Evolutionary conservation across 2,797 vertebrate species (phyloP), one percentile per base, ranked within the genome.

Genomic region (Jordanella pulchra): DNA sequence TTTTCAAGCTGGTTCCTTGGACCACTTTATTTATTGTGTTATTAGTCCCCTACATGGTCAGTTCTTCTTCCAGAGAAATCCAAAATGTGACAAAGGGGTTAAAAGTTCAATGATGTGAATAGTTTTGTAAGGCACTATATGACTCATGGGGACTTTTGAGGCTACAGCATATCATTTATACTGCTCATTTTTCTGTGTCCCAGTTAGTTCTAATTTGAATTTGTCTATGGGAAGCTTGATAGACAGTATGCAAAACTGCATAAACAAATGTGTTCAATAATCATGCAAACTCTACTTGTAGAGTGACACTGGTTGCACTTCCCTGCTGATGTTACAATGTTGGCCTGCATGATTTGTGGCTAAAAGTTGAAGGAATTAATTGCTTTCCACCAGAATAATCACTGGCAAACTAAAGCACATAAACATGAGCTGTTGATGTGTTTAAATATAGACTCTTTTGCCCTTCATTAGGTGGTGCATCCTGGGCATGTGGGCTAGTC

Each of bases 371-470:
- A 14, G 4, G 63, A 80, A 27, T 30, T 64, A 77, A 39, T 56
- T 55, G 21, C 48, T 76, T 74, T 76, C 35, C 65, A 3, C 48
- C 17, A 21, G 65, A 73, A 70, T 72, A 71, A 64, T 69, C 35
- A 48, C 39, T 68, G 28, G 45, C 61, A 55, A 25, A 54, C 67
- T 56, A 68, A 30, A 67, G 71, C 63, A 64, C 70, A 71, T 55
- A 66, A 77, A 84, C 79, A 72, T 71, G 79, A 66, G 73, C 54
- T 65, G 53, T 78, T 61, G 76, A 80, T 6, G 44, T 45, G 70
- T 71, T 45, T 89, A 91, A 89, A 89, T 89, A 89, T 89, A 91
- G 72, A 69, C 25, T 60, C 77, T 53, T 51, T 23, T 73, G 79
- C 23, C 72, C 54, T 68, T 72, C 61, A 56, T 69, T 70, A 75